Base-by-base conservation (phyloP, 2,888 invertebrate species). In the Smittia aterrima region DNA sequence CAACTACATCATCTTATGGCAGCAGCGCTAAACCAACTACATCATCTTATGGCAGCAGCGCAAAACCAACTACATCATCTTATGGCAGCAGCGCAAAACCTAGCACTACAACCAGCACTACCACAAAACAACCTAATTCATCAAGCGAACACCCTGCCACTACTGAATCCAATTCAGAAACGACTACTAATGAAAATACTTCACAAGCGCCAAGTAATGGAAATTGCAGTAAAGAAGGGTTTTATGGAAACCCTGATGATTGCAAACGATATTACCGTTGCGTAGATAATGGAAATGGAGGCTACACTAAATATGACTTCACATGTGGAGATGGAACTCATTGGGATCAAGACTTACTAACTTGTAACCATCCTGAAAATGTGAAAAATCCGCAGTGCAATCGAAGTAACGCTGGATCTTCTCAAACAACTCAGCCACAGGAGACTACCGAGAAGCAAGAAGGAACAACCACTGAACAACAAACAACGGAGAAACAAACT, bases 241-340 rank as follows among this genome's bases (percentile, higher is more conserved):
- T 85, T 80, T 88, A 85, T 80, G 82, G 88, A 1, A 83, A 89
- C 80, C 86, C 86, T 2, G 81, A 83, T 66, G 85, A 89, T 77
- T 89, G 89, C 77, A 86, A 85, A 75, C 89, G 89, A 79, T 89
- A 88, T 81, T 88, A 88, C 77, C 85, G 89, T 77, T 89, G 89
- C 79, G 88, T 88, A 7, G 86, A 87, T 79, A 86, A 86, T 85
- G 85, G 86, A 78, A 85, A 85, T 7, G 82, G 85, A 76, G 86
- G 85, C 0, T 89, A 87, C 79, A 88, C 88, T 71, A 84, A 88
- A 6, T 90, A 86, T 79, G 85, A 88, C 78, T 90, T 90, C 79
- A 85, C 87, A 62, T 91, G 91, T 78, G 86, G 87, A 13, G 86
- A 86, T 75, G 90, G 90, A 32, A 91, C 91, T 0, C 89, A 91